Evolutionary conservation across 1,140 invertebrate species (phyloP), one percentile per base, ranked within the genome.

Genomic region (Adelges cooleyi): DNA sequence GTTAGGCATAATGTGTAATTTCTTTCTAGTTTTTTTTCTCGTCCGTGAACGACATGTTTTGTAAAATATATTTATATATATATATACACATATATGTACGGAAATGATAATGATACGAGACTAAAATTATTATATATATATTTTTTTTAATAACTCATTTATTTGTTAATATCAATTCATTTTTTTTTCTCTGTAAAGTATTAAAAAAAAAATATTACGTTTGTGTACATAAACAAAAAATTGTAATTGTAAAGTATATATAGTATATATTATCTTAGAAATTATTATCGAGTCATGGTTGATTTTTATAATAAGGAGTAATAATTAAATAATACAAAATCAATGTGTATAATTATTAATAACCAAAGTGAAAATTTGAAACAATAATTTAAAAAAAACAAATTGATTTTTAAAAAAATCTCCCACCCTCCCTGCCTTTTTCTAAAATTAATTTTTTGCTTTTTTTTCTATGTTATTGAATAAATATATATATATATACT

Each of bases 51-150:
- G 56, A 25, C 17, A 17, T 48, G n/a, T n/a, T n/a, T 62, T 62
- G 56, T 62, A 62, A 62, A 40, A 62, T 62, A 59, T 56, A 33
- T 33, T 33, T 46, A 56, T 59, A 62, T 46, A 62, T 62, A 62
- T 62, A 62, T n/a, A n/a, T n/a, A n/a, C n/a, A n/a, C n/a, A n/a
- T n/a, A n/a, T n/a, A n/a, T n/a, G n/a, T n/a, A n/a, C n/a, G n/a
- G n/a, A n/a, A n/a, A n/a, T n/a, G n/a, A n/a, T n/a, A 62, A 62
- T 62, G 42, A 62, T 62, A 48, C 56, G 56, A 62, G 56, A 62
- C 56, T 62, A 62, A 62, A 62, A 62, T 62, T 62, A 62, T 42
- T 62, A 62, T n/a, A n/a, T n/a, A n/a, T n/a, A n/a, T n/a, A n/a
- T n/a, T n/a, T 46, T 62, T 62, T 62, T 62, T 62, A 62, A 46